Base-by-base conservation (phyloP, 2,113 vertebrate genomes). In the Loxodonta africana region DNA sequence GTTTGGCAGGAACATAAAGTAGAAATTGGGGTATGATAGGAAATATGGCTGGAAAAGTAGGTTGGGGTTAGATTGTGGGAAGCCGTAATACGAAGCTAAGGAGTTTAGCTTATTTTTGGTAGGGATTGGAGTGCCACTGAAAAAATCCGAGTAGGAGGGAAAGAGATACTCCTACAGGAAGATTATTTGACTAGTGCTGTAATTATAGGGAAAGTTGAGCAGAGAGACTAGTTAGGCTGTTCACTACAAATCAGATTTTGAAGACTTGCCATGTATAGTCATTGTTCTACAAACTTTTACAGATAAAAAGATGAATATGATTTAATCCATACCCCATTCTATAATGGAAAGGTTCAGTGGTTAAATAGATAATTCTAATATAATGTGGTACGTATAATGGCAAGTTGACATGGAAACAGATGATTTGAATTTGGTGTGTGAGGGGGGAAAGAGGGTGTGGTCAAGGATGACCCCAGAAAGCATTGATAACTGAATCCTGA, bases 361-460 rank as follows among this genome's bases (percentile, higher is more conserved):
- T 89, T 95, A 69, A 89, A 41, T 46, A 80, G 53, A 65, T 82
- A 51, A 67, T 93, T 78, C 21, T 76, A 41, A 89, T 48, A 76
- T 1, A 26, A 1, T n/a, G 10, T 94, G 82, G 5, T 83, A 17
- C 92, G 5, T 77, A 41, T 86, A 65, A 63, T 44, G 76, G 26
- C 26, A 87, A 20, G 11, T 95, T 93, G 62, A 81, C 82, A 81
- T 0, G 74, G 73, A 95, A 91, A 92, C n/a, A 85, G 20, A 94
- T 71, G 33, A 73, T 41, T 3, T 17, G n/a, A 67, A 37, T 57
- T 86, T 25, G 25, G 33, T 48, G 1, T 94, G 12, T 26, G 44
- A 4, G 41, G 44, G 18, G 11, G 33, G 63, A 25, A 17, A 41
- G 53, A 57, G 53, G 51, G 6, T 37, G 33, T 26, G 62, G 17